Conservation (phyloP, 2,113 vertebrate genomes). For the Nettapus auritus region DNA sequence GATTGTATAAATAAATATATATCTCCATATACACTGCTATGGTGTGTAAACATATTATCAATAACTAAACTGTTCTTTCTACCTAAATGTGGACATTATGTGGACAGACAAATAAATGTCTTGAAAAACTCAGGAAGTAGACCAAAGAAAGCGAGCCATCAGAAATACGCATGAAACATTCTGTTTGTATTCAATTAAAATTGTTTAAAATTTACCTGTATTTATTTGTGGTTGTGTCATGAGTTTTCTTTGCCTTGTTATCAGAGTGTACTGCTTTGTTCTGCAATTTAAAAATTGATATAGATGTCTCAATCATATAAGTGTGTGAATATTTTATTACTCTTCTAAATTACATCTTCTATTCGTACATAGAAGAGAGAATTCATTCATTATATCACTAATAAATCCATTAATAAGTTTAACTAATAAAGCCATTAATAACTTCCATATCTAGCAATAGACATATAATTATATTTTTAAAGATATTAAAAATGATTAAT, state of each 20-base stretch:
- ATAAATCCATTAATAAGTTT: not conserved
- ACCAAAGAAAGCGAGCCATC: not conserved
- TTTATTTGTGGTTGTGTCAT: not conserved
- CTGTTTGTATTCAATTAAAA: not conserved
- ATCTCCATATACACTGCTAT: not conserved
- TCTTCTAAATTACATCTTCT: not conserved
- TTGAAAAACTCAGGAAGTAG: not conserved
- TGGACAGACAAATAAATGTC: accelerated
- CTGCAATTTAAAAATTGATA: not conserved
- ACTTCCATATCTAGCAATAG: not conserved
- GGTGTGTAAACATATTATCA: not conserved
- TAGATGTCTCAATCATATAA: not conserved
- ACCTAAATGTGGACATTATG: not conserved
- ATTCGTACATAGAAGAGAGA: not conserved
- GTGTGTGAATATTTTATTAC: constrained; percentile 23
- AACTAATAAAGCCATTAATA: not conserved
- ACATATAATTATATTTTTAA: constrained; percentile 15
- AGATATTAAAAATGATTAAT: not conserved
- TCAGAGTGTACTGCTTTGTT: not conserved
- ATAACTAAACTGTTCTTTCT: not conserved
- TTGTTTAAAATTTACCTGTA: not conserved
- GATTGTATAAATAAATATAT: not conserved
- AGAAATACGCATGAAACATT: not conserved
- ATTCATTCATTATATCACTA: constrained; percentile 1
- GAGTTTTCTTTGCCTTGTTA: not conserved